These are phyloP conservation scores for Troilus luridus DNA, from an alignment of 2,888 invertebrate genomes.

Conservation along the genomic window DNA sequence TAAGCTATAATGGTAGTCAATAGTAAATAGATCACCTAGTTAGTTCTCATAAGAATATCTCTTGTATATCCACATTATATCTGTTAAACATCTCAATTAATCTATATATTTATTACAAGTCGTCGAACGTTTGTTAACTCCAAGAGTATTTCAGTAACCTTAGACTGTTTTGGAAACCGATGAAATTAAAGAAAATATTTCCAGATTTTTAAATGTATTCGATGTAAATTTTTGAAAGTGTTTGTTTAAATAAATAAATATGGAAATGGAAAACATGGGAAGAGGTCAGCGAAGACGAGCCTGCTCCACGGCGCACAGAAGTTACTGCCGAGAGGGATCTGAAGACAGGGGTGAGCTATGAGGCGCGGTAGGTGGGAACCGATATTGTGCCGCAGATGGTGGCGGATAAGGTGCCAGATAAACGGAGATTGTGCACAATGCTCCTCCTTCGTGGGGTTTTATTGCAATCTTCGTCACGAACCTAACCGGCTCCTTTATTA, in stretches of 20 bases:
- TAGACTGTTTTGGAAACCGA: too few species aligned
- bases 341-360: conserved; percentile 27
- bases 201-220: neutral
- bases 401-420: conserved; percentile 54
- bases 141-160: too few species aligned
- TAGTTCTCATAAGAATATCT: too few species aligned
- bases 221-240: neutral
- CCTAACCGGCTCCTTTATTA: conserved; percentile 8
- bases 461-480: conserved; percentile 29
- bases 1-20: too few species aligned
- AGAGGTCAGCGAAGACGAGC: neutral
- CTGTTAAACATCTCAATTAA: too few species aligned
- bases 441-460: conserved; percentile 47
- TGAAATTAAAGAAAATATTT: too few species aligned
- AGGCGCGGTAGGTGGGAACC: conserved; percentile 38
- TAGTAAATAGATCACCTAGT: too few species aligned
- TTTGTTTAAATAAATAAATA: conserved; percentile 3
- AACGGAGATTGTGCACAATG: conserved; percentile 51
- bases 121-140: too few species aligned
- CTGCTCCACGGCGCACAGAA: neutral
- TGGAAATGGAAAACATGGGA: neutral
- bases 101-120: too few species aligned
- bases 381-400: conserved; percentile 51
- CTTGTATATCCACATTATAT: too few species aligned
- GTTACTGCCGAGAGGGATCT: neutral